A percentile compares a stretch with the other conserved stretches of the same genome.
These are phyloP conservation scores for Rhynchophorus ferrugineus DNA, from an alignment of 1,140 invertebrate species.

Conservation along the genomic window DNA sequence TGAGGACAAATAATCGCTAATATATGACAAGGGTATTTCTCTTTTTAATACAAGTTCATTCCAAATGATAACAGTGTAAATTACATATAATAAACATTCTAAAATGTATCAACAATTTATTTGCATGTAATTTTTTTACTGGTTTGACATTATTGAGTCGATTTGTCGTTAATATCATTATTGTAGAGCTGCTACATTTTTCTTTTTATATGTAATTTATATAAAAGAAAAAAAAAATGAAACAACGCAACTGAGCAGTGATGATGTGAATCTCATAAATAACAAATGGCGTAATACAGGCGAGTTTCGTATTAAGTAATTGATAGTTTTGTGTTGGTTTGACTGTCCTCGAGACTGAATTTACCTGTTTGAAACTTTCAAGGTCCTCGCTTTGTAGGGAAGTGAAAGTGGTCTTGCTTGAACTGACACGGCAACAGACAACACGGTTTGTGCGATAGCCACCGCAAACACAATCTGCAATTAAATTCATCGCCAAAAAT, in stretches of 20 bases:
- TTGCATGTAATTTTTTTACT: no score
- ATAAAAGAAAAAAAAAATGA: slow-evolving; percentile 4
- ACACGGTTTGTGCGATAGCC: slow-evolving; percentile 15
- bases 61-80: no score
- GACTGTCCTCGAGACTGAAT: slow-evolving; percentile 42
- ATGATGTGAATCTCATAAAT: slow-evolving; percentile 32
- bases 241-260: slow-evolving; percentile 13
- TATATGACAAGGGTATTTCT: no score
- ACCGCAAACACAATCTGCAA: slow-evolving; percentile 15
- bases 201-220: no score
- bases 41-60: no score
- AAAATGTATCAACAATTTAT: no score
- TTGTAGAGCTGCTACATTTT: no score
- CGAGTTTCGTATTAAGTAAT: slow-evolving; percentile 39
- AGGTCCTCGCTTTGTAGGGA: slow-evolving; percentile 42
- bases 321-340: slow-evolving; percentile 38
- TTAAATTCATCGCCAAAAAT: slow-evolving; percentile 16
- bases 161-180: no score
- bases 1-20: no score
- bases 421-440: slow-evolving; percentile 34
- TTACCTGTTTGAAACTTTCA: slow-evolving; percentile 43
- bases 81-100: no score
- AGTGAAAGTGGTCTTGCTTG: slow-evolving; percentile 43
- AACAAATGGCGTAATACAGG: slow-evolving; percentile 35
- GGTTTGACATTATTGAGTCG: no score